Evolutionary conservation across 2,888 invertebrate species (phyloP), one percentile per base, ranked within the genome.

Genomic region (Mythimna lalbum): DNA sequence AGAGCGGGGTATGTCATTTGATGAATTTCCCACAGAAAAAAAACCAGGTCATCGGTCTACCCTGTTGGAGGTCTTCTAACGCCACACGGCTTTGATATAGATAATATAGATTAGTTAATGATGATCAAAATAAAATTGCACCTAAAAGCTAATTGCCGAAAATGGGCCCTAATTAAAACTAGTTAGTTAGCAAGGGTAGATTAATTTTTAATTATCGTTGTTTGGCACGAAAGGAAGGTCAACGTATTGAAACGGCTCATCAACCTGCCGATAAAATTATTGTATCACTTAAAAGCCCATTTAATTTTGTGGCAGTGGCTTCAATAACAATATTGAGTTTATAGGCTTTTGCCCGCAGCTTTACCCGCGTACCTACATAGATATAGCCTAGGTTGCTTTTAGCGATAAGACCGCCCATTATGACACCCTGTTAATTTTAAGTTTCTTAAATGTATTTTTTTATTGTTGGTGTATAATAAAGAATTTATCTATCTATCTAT

Each of bases 241-340:
- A n/a, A 12, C 4, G 27, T 55, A 17, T 21, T 21, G 52, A 39
- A 59, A 68, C 52, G 31, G n/a, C 27, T 33, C 17, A n/a, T 63
- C 33, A 12, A 19, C 12, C 19, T 17, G 4, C 1, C 19, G 43
- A 49, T 59, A 21, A 49, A 57, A 49, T 39, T 27, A 49, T 52
- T 39, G 19, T 27, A 7, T 39, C 49, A 63, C 49, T 60, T 75
- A 63, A 68, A 63, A 69, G 5, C 21, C 63, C 12, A n/a, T 60
- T 60, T 60, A 59, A 43, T 43, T 43, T 43, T 43, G 5, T n/a
- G 31, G 1, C 5, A 43, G 19, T 39, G 63, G 33, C 50, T 69
- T 60, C 0, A 49, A 53, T 39, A 43, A 43, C 5, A 19, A 27
- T 23, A 33, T 53, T 1, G 2, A 23, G 14, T 31, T 68, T 12